Evolutionary conservation across 2,113 vertebrate species (phyloP).

Genomic region (Tonatia bakeri): DNA sequence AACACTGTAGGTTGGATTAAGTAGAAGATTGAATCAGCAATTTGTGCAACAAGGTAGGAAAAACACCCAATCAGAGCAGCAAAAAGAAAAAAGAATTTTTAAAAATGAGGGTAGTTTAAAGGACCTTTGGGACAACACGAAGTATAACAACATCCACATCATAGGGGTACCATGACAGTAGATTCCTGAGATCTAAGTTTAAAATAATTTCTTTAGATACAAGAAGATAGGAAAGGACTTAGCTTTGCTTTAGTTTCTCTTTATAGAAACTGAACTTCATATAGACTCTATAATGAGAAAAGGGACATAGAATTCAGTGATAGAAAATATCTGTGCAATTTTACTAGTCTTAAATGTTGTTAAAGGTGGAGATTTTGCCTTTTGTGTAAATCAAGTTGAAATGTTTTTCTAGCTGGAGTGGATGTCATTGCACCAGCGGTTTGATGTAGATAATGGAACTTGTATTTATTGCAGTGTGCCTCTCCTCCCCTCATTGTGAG

Average conservation of each 20-base stretch:
- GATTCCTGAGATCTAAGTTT: constrained; percentile 17
- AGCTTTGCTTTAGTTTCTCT: neutral
- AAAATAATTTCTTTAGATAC: neutral
- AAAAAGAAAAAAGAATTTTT: too few relatives aligned
- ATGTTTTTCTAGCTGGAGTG: neutral
- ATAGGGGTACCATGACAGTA: neutral
- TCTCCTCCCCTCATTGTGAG: constrained; percentile 25
- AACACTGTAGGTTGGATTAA: too few relatives aligned
- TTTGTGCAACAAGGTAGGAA: too few relatives aligned
- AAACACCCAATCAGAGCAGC: too few relatives aligned
- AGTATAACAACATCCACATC: too few relatives aligned
- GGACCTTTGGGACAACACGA: too few relatives aligned
- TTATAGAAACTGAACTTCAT: constrained; percentile 30
- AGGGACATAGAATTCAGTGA: neutral
- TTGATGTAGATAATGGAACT: constrained; percentile 19
- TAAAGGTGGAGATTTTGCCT: neutral
- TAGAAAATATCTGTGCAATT: neutral
- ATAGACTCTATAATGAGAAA: neutral
- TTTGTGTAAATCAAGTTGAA: neutral
- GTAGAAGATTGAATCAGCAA: too few relatives aligned
- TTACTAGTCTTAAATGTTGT: rapidly evolving
- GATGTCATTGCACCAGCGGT: neutral
- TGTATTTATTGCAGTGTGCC: neutral
- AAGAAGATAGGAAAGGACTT: neutral
- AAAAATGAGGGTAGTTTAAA: too few relatives aligned